Evolutionary conservation across 2,888 invertebrate genomes (phyloP).

Genomic region (Palloptera scutellata): DNA sequence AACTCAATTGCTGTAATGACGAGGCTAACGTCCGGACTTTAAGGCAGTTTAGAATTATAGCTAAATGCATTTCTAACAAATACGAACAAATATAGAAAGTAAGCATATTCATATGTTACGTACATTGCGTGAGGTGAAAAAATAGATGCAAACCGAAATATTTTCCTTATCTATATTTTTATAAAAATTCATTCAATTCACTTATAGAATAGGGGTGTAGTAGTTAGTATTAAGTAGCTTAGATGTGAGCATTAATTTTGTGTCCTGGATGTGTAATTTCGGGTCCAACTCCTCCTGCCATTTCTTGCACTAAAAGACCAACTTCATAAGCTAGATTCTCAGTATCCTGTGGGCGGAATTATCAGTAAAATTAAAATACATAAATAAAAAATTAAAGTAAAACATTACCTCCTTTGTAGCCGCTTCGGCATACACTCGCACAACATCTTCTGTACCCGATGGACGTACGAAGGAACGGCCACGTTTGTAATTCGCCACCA

Average conservation of each 20-base stretch:
- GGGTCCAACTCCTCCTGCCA: slow-evolving; percentile 82
- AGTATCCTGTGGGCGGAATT: slow-evolving; percentile 65
- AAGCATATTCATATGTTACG: neutral
- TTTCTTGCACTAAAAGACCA: slow-evolving; percentile 75
- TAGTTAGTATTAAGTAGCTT: slow-evolving; percentile 34
- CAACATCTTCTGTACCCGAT: slow-evolving; percentile 97
- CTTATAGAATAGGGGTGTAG: too few relatives aligned
- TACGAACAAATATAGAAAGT: neutral
- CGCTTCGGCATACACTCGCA: slow-evolving; percentile 96
- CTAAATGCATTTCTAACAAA: slow-evolving; percentile 7
- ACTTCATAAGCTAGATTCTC: slow-evolving; percentile 80
- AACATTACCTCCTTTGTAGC: slow-evolving; percentile 70
- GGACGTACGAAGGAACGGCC: slow-evolving; percentile 92
- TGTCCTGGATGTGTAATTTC: slow-evolving; percentile 65
- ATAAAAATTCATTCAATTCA: neutral
- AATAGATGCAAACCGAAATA: neutral
- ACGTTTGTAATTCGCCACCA: slow-evolving; percentile 73
- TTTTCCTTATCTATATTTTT: neutral
- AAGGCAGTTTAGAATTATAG: slow-evolving; percentile 6
- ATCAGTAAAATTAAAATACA: slow-evolving; percentile 6
- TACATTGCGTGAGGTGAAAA: too few relatives aligned
- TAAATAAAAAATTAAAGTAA: neutral
- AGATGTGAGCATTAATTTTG: slow-evolving; percentile 57
- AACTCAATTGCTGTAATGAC: too few relatives aligned
- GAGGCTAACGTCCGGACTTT: neutral